Base-by-base conservation (phyloP, 2,888 invertebrate species). In the Anorthoa munda region DNA sequence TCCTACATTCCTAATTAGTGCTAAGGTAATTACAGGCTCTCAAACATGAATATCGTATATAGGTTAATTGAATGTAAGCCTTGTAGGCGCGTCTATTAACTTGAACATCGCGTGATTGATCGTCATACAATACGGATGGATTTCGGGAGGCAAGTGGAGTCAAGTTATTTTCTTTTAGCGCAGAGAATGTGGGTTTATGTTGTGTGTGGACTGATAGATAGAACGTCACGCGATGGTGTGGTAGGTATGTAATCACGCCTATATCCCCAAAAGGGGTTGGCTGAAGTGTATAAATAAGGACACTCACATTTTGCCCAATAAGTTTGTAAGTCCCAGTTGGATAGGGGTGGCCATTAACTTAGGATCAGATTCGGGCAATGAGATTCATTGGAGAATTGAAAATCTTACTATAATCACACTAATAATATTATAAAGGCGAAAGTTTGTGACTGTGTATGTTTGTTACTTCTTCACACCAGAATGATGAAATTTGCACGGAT, bases 31-130 rank as follows among this genome's bases (percentile, higher is more conserved):
- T 77, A 84, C 72, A 55, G 48, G 26, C 74, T 63, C 63, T 73
- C 66, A 39, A 77, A 71, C 72, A 75, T 86, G 78, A 81, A 85
- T 84, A 76, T 73, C 60, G 61, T 74, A 84, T 79, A 66, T 75
- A 55, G 77, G 75, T 75, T 85, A 82, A 86, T 84, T 79, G 77
- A 79, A 79, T 73, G 48, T 77, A 64, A 77, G 65, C 72, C 67
- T 71, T 66, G 56, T 71, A 70, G 73, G 58, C 68, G 56, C 72
- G 72, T 77, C 66, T 75, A 86, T 86, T 72, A 80, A 72, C 61
- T 81, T 72, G 72, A 75, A 78, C 68, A 70, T 84, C 72, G 70
- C 67, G 74, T 86, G 86, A 86, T 84, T 81, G 81, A 86, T 84
- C 58, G 64, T 66, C 53, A 69, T 81, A 65, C 59, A 66, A 81